These are phyloP conservation scores for Phymorhynchus buccinoides DNA, from an alignment of 1,140 invertebrate genomes.

Conservation along the genomic window DNA sequence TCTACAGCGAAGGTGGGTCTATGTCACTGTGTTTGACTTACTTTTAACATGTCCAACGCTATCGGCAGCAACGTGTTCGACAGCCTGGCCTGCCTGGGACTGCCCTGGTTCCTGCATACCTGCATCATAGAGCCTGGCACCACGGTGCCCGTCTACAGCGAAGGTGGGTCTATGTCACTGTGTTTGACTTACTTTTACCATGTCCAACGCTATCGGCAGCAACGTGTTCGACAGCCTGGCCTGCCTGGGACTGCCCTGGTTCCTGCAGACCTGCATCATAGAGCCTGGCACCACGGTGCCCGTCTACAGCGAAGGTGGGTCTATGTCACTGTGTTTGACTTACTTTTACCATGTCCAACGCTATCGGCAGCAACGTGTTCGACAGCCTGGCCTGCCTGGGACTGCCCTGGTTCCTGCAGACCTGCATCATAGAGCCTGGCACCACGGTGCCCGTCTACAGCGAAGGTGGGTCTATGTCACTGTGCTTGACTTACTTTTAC, in stretches of 20 bases:
- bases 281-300: conserved; percentile 73
- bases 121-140: conserved; percentile 82
- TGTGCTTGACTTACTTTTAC: too few relatives aligned
- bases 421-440: conserved; percentile 83
- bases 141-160: conserved; percentile 53
- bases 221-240: conserved; percentile 74
- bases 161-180: too few relatives aligned
- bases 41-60: conserved; percentile 72
- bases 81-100: conserved; percentile 71
- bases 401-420: conserved; percentile 77
- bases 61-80: conserved; percentile 75
- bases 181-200: too few relatives aligned
- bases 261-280: conserved; percentile 85
- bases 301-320: conserved; percentile 70
- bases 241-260: conserved; percentile 72
- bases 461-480: too few relatives aligned
- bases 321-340: too few relatives aligned
- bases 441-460: conserved; percentile 46
- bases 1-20: conserved; percentile 72
- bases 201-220: conserved; percentile 73
- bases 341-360: conserved; percentile 73
- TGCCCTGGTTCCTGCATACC: conserved; percentile 79
- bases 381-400: conserved; percentile 73
- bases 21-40: too few relatives aligned
- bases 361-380: conserved; percentile 74